These are phyloP conservation scores for Apis mellifera DNA, from an alignment of 1,140 invertebrate genomes.

Conservation along the genomic window DNA sequence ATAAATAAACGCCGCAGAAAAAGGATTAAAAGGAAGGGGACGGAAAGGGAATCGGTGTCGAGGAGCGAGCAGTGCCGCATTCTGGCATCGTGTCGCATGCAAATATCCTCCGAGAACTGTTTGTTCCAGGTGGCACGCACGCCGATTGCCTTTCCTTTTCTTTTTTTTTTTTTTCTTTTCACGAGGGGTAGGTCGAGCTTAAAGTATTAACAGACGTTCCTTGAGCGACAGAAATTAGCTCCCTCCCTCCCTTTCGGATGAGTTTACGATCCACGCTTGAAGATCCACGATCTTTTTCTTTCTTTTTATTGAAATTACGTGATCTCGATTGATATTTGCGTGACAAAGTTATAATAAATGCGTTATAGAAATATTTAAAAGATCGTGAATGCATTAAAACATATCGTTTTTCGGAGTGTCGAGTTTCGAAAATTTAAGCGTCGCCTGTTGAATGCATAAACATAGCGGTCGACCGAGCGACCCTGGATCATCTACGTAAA, in stretches of 20 bases:
- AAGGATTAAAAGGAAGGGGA: constrained; percentile 29
- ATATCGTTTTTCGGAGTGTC: not conserved
- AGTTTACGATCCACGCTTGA: not conserved
- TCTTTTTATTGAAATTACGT: too few species aligned
- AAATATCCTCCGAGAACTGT: constrained; percentile 62
- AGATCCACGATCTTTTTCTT: not conserved
- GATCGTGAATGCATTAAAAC: too few species aligned
- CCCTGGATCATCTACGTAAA: constrained; percentile 48
- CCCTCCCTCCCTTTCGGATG: not conserved
- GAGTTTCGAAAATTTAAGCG: constrained; percentile 25
- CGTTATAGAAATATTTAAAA: too few species aligned
- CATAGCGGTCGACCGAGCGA: constrained; percentile 42
- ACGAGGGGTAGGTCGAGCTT: constrained; percentile 42
- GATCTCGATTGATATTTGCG: too few species aligned
- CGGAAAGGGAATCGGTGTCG: constrained; percentile 59
- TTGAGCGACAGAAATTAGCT: constrained; percentile 15
- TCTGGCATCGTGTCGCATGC: constrained; percentile 67
- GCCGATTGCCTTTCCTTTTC: constrained; percentile 11
- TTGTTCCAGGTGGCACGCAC: constrained; percentile 46
- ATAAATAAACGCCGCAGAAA: constrained; percentile 40
- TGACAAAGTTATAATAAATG: too few species aligned
- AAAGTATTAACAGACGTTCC: constrained; percentile 29
- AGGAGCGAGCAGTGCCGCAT: constrained; percentile 59
- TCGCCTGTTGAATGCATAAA: constrained; percentile 47
- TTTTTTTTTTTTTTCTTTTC: not conserved